Evolutionary conservation across 2,888 invertebrate genomes (phyloP).

Genomic region (Sympetrum striolatum): DNA sequence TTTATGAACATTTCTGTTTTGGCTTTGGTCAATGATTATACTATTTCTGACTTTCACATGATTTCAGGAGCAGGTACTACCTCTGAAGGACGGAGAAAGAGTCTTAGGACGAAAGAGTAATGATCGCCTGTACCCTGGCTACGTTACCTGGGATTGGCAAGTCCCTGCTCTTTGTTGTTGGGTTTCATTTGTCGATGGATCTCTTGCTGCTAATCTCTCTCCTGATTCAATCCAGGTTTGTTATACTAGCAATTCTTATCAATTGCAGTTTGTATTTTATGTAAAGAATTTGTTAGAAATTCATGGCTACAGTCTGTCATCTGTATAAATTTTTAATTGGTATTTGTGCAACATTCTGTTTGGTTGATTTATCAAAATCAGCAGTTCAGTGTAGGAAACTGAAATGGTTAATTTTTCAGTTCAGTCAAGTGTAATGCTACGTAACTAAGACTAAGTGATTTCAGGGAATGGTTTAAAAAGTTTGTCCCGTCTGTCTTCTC

Average conservation of each 20-base stretch:
- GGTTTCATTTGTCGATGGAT: constrained; percentile 25
- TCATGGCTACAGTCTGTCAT: no score
- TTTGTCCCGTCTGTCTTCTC: not conserved
- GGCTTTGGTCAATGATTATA: not conserved
- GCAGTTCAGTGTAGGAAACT: no score
- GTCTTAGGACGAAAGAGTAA: constrained; percentile 35
- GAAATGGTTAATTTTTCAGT: no score
- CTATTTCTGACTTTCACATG: no score
- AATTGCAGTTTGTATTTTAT: not conserved
- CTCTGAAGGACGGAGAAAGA: not conserved
- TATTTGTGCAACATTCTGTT: no score
- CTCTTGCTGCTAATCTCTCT: constrained; percentile 15
- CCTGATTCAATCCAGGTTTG: constrained; percentile 10
- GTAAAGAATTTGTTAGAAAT: no score
- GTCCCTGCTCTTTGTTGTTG: constrained; percentile 13
- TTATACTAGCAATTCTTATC: not conserved
- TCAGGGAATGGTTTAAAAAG: not conserved
- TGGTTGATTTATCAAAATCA: no score
- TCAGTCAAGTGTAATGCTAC: no score
- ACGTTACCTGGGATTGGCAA: constrained; percentile 6
- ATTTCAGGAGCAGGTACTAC: not conserved
- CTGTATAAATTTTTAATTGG: no score
- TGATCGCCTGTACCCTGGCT: constrained; percentile 8
- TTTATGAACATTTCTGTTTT: no score
- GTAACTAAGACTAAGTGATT: not conserved